These are phyloP conservation scores for Orchesella cincta DNA, from an alignment of 1,140 invertebrate genomes.

Conservation along the genomic window DNA sequence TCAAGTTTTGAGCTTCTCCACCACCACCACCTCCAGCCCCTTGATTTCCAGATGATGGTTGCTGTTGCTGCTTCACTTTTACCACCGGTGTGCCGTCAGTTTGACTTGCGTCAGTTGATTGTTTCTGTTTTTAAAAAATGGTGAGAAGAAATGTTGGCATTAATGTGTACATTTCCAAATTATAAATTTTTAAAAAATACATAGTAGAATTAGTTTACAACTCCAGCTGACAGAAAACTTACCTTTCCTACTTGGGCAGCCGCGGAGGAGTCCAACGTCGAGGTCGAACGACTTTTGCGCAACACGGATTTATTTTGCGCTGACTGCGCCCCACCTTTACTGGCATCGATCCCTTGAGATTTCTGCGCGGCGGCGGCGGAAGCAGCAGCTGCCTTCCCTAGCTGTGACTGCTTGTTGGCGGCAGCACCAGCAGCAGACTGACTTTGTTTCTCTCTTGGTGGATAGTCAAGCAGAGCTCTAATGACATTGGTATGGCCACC, in stretches of 20 bases:
- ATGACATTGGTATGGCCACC: conserved; percentile 95
- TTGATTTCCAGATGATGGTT: conserved; percentile 1
- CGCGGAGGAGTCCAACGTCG: conserved; percentile 47
- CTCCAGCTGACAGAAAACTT: no score
- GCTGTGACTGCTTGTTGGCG: conserved; percentile 48
- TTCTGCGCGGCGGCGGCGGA: not conserved
- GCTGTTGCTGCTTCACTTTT: conserved; percentile 14
- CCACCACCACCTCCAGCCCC: not conserved
- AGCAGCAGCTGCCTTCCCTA: conserved; percentile 54
- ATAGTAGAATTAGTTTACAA: no score
- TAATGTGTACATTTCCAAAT: no score
- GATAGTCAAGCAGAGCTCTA: conserved; percentile 90
- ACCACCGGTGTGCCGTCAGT: not conserved
- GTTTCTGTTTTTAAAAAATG: not conserved
- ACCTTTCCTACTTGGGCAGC: conserved; percentile 37
- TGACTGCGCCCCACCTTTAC: conserved; percentile 56
- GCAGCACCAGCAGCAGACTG: conserved; percentile 56
- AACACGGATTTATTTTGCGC: conserved; percentile 48
- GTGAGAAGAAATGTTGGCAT: no score
- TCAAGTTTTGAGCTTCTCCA: conserved; percentile 4
- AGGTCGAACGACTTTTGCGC: conserved; percentile 50
- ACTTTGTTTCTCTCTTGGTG: conserved; percentile 64
- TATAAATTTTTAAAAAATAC: no score
- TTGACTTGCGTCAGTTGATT: not conserved
- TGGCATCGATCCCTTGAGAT: conserved; percentile 48